phyloP scores from a whole-genome alignment of 2,797 vertebrate genomes.

The Hypotaenidia okinawae region DNA sequence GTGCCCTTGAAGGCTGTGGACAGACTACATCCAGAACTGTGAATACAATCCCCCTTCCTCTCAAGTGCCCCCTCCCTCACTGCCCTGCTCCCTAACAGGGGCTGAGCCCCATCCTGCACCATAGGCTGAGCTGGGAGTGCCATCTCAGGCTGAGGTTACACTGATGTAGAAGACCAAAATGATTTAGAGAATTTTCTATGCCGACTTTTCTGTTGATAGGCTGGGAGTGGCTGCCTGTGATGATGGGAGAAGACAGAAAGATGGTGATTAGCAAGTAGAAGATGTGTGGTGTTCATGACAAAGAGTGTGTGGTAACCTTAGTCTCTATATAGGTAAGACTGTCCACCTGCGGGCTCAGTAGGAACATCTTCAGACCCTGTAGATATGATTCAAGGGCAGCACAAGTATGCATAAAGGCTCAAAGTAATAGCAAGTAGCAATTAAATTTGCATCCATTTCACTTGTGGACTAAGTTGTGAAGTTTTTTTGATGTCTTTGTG shows the following conservation, averaged over 20 bases:
- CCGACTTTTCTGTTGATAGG: not conserved
- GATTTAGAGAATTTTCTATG: not conserved
- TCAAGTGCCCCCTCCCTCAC: not conserved
- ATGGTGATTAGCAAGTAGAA: not conserved
- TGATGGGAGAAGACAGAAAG: not conserved
- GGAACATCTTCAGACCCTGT: not conserved
- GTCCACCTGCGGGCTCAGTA: not conserved
- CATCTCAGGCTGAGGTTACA: not conserved
- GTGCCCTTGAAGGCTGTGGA: conserved; percentile 16
- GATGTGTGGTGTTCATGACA: accelerated
- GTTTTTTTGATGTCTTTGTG: not conserved
- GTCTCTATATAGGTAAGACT: not conserved
- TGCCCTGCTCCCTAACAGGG: not conserved
- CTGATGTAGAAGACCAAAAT: not conserved
- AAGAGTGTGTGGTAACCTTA: not conserved
- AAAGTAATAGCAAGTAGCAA: not conserved
- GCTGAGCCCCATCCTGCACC: accelerated
- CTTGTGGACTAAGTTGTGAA: not conserved
- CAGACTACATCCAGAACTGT: not conserved
- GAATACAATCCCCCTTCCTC: not conserved
- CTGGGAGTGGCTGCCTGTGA: accelerated
- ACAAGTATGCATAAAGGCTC: not conserved
- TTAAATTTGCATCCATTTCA: not conserved
- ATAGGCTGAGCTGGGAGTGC: not conserved
- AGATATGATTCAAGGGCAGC: not conserved